Conservation (phyloP, 1,140 invertebrate genomes). For the Tribolium madens region DNA sequence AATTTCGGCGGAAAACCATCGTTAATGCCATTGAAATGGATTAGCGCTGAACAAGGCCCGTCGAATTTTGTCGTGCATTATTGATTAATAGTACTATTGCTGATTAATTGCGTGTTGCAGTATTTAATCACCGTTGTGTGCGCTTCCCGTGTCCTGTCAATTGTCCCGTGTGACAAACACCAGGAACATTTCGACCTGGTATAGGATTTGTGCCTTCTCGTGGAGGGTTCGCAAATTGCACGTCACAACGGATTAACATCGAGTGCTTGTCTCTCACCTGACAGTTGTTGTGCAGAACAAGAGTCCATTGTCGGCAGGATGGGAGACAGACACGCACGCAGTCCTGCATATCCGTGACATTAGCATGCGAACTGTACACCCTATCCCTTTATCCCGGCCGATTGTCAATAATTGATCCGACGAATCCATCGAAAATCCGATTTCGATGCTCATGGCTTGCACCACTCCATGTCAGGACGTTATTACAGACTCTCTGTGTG, state of each 20-base stretch:
- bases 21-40: slow-evolving; percentile 20
- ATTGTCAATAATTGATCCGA: slow-evolving; percentile 17
- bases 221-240: slow-evolving; percentile 25
- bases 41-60: slow-evolving; percentile 16
- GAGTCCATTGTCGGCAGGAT: slow-evolving; percentile 23
- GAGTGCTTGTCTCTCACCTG: slow-evolving; percentile 40
- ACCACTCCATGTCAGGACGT: slow-evolving; percentile 5
- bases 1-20: background rate
- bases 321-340: slow-evolving; percentile 27
- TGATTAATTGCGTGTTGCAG: slow-evolving; percentile 33
- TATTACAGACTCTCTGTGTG: background rate
- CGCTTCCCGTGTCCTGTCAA: slow-evolving; percentile 32
- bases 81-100: slow-evolving; percentile 30
- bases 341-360: slow-evolving; percentile 25
- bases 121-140: slow-evolving; percentile 18
- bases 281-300: slow-evolving; percentile 34
- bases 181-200: background rate
- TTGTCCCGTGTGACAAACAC: slow-evolving; percentile 11
- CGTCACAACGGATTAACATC: slow-evolving; percentile 28
- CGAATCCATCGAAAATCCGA: slow-evolving; percentile 22
- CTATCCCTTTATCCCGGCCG: background rate
- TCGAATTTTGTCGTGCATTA: slow-evolving; percentile 21
- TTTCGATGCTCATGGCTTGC: slow-evolving; percentile 9
- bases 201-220: slow-evolving; percentile 12
- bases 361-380: slow-evolving; percentile 4